Evolutionary conservation across 1,140 invertebrate species (phyloP).

Genomic region (Ephestia elutella): DNA sequence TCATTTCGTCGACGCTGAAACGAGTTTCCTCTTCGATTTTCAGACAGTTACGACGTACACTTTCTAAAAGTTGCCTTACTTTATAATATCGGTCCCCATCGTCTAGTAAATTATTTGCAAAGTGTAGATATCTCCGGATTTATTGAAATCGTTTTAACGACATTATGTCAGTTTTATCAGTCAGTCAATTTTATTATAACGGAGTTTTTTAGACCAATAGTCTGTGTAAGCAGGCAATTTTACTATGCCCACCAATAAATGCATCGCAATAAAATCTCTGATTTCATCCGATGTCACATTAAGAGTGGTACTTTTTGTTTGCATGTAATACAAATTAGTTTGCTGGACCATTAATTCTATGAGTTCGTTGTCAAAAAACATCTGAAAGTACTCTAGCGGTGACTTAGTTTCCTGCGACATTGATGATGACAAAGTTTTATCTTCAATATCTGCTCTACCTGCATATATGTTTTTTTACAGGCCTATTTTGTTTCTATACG

Average conservation of each 20-base stretch:
- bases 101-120: not conserved
- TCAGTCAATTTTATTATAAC: slow-evolving; percentile 14
- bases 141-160: slow-evolving; percentile 19
- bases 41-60: slow-evolving; percentile 28
- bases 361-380: no score
- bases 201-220: slow-evolving; percentile 20
- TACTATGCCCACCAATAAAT: slow-evolving; percentile 8
- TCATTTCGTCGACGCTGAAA: slow-evolving; percentile 37
- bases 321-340: slow-evolving; percentile 22
- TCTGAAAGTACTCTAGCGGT: no score
- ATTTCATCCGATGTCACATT: slow-evolving; percentile 12
- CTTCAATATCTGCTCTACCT: no score
- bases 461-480: no score
- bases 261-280: slow-evolving; percentile 20
- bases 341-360: slow-evolving; percentile 22
- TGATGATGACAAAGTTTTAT: no score
- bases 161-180: slow-evolving; percentile 21
- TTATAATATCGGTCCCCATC: slow-evolving; percentile 8
- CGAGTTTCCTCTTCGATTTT: slow-evolving; percentile 21
- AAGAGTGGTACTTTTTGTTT: slow-evolving; percentile 15
- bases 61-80: slow-evolving; percentile 24
- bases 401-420: no score
- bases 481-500: no score
- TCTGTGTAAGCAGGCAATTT: slow-evolving; percentile 19
- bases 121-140: not conserved